Evolutionary conservation across 2,888 invertebrate species (phyloP).

Genomic region (Nasonovia ribisnigri): DNA sequence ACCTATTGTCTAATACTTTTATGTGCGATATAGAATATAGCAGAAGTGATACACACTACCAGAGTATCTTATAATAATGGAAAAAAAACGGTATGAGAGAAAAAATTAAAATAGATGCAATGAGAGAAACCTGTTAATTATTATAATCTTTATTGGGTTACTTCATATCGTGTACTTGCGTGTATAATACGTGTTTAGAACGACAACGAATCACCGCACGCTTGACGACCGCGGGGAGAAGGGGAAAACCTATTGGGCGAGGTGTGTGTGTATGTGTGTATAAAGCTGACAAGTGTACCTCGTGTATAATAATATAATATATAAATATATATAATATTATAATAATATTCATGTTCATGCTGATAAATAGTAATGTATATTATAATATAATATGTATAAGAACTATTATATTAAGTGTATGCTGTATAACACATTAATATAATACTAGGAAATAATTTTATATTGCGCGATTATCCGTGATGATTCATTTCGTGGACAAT

Average conservation of each 20-base stretch:
- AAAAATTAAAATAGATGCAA: constrained; percentile 35
- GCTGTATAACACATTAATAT: not conserved
- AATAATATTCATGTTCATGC: not conserved
- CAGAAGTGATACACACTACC: not conserved
- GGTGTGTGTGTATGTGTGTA: not conserved
- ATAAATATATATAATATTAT: not conserved
- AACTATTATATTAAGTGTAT: not conserved
- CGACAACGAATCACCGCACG: not conserved
- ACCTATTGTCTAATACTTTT: not conserved
- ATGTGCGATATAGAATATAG: not conserved
- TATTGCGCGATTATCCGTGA: not conserved
- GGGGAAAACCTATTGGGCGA: constrained; percentile 9
- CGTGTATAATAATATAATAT: not conserved
- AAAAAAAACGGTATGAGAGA: not conserved
- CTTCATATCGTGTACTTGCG: not conserved
- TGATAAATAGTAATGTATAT: not conserved
- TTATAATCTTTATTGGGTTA: constrained; percentile 33
- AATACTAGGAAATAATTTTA: constrained; percentile 8
- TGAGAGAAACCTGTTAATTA: constrained; percentile 33
- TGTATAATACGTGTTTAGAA: not conserved
- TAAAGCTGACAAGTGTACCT: constrained; percentile 28
- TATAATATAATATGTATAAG: not conserved
- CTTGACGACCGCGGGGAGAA: not conserved
- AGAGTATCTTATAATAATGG: not conserved
- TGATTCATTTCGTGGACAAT: constrained; percentile 8